Conservation (phyloP, 2,797 vertebrate genomes). For the Leptodactylus fallax region DNA sequence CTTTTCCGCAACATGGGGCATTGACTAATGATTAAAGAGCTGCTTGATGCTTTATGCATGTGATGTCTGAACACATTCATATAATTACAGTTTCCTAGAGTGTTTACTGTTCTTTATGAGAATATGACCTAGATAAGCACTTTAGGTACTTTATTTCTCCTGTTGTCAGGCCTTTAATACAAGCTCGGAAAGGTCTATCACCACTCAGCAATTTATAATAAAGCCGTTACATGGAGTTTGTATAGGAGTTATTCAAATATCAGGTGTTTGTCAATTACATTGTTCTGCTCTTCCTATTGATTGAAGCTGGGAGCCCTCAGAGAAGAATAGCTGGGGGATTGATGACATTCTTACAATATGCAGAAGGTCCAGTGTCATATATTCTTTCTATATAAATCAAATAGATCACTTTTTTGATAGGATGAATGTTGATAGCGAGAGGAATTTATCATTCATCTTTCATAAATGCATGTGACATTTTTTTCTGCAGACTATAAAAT, state of each 20-base stretch:
- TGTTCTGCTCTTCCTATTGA: constrained; percentile 47
- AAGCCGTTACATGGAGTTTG: constrained; percentile 9
- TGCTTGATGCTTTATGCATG: not conserved
- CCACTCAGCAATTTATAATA: constrained; percentile 20
- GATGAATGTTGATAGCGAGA: not conserved
- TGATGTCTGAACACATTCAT: not conserved
- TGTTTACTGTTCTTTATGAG: not conserved
- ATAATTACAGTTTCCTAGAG: not conserved
- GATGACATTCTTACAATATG: constrained; percentile 53
- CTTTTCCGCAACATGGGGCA: no score
- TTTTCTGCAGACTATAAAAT: not conserved
- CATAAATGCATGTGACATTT: not conserved
- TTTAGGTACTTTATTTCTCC: not conserved
- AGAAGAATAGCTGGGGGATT: constrained; percentile 43
- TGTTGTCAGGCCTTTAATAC: not conserved
- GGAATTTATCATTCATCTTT: constrained; percentile 17
- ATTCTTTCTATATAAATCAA: constrained; percentile 40
- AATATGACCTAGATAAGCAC: not conserved
- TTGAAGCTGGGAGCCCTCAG: constrained; percentile 36
- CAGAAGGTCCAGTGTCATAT: constrained; percentile 28
- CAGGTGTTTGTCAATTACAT: constrained; percentile 52
- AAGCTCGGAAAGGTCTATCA: not conserved
- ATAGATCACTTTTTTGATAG: constrained; percentile 23
- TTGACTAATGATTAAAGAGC: no score
- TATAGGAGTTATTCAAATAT: constrained; percentile 18